A percentile compares a stretch with the other conserved stretches of the same genome.
phyloP scores from a whole-genome alignment of 1,140 invertebrate genomes.

The Drosophila sechellia region DNA sequence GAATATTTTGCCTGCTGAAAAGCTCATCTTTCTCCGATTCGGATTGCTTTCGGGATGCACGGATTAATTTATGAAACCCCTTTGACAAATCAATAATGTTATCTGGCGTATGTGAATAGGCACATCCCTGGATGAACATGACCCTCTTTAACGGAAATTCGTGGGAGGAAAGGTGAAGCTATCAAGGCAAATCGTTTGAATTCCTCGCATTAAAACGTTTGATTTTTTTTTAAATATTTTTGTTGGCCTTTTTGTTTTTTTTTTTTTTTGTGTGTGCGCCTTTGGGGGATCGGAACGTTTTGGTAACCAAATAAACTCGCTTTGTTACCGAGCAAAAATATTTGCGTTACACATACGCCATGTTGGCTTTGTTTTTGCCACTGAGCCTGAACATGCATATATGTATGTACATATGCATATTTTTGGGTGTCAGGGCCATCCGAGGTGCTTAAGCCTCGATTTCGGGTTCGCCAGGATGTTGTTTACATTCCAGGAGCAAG shows the following conservation, averaged over 20 bases:
- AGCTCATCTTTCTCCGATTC: conserved; percentile 18
- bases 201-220: conserved; percentile 73
- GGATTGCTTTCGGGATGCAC: conserved; percentile 50
- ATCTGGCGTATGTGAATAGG: conserved; percentile 52
- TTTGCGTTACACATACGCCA: conserved; percentile 71
- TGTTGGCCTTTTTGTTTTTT: conserved; percentile 2
- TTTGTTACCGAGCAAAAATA: conserved; percentile 73
- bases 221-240: conserved; percentile 48
- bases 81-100: conserved; percentile 75
- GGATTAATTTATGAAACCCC: conserved; percentile 66
- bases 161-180: conserved; percentile 33
- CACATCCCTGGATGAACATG: conserved; percentile 9
- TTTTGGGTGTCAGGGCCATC: conserved; percentile 28
- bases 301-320: conserved; percentile 78
- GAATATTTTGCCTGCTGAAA: background rate
- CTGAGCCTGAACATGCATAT: conserved; percentile 6
- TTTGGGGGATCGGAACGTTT: conserved; percentile 45
- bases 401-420: background rate
- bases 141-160: conserved; percentile 28
- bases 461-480: conserved; percentile 45
- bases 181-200: conserved; percentile 72
- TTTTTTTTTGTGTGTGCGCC: conserved; percentile 9
- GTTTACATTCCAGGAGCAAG: conserved; percentile 32
- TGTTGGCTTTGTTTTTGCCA: conserved; percentile 39
- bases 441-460: conserved; percentile 42